A percentile compares a stretch with the other conserved stretches of the same genome.
phyloP scores from a whole-genome alignment of 2,888 invertebrate genomes.

The Odontocerum albicorne region DNA sequence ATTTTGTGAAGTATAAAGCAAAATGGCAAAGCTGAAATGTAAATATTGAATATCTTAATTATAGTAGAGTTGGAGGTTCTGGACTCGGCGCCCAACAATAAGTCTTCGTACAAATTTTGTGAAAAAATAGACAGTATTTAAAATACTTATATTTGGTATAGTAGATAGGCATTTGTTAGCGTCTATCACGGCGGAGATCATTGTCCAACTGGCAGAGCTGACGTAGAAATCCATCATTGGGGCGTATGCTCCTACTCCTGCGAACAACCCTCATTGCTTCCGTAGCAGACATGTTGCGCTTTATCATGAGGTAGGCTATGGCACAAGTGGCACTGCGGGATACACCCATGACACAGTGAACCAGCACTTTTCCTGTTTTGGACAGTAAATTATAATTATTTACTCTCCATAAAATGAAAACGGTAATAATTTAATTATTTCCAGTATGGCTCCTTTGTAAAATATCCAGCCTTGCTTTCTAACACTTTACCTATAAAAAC shows the following conservation, averaged over 20 bases:
- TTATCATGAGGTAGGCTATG: conserved; percentile 80
- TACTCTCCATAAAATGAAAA: too few relatives aligned
- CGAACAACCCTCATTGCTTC: conserved; percentile 75
- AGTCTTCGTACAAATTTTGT: not conserved
- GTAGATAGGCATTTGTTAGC: conserved; percentile 10
- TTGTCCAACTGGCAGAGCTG: conserved; percentile 72
- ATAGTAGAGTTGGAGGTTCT: too few relatives aligned
- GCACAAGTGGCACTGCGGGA: conserved; percentile 82
- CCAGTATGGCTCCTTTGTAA: too few relatives aligned
- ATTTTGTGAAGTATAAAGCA: too few relatives aligned
- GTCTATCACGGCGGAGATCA: conserved; percentile 56
- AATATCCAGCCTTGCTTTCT: too few relatives aligned
- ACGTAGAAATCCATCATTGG: conserved; percentile 79
- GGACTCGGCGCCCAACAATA: too few relatives aligned
- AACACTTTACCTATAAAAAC: too few relatives aligned
- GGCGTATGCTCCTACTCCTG: conserved; percentile 70
- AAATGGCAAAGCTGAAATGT: too few relatives aligned
- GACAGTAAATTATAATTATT: too few relatives aligned
- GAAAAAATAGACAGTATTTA: not conserved
- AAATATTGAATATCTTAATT: too few relatives aligned
- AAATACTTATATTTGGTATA: not conserved
- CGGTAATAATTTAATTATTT: too few relatives aligned
- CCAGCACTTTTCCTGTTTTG: conserved; percentile 72
- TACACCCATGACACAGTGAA: conserved; percentile 81
- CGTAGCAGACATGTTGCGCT: conserved; percentile 70